Evolutionary conservation across 92 coral and sea anemone genomes (phyloP), one percentile per base, ranked within the genome.

Genomic region (Epizoanthus ramosus): DNA sequence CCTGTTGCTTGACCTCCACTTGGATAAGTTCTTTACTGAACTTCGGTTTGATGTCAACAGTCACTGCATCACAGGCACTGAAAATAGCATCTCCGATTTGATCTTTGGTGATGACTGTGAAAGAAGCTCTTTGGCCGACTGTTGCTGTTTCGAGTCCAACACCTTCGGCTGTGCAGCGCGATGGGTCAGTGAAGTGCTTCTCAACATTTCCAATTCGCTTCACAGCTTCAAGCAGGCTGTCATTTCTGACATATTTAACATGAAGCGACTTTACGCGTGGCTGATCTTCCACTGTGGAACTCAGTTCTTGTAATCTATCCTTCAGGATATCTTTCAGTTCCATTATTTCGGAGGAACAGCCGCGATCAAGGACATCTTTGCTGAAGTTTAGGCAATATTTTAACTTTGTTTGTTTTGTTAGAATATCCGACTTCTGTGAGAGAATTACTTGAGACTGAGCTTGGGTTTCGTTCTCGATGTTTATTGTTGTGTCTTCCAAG

Each of bases 81-180:
- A 21, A 31, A 14, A 58, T 12, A 2, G 14, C 57, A 5, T 18
- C n/a, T 22, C 87, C 87, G 16, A 21, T 58, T 41, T 14, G 45
- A 33, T 60, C 66, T 19, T 15, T 83, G 41, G 87, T 83, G 8
- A 23, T 19, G 35, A 83, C 80, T n/a, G n/a, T n/a, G 35, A 83
- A 83, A 0, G 31, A 16, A 2, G 60, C 53, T 43, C 25, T 45
- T 16, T 83, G 4, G 4, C 63, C 71, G 4, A 58, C 61, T 24
- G 28, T 53, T 7, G 70, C 81, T 24, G 16, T 5, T 59, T 3
- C 25, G 17, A 71, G 22, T 14, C 66, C 77, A 8, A 4, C 39
- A 33, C 81, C 87, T 41, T 59, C 64, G 4, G 59, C 57, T 19
- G 47, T 22, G 41, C 71, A 33, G 18, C 23, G 53, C 14, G 61